Evolutionary conservation across 23 tunicate species (phyloP).

Genomic region (Phallusia fumigata): DNA sequence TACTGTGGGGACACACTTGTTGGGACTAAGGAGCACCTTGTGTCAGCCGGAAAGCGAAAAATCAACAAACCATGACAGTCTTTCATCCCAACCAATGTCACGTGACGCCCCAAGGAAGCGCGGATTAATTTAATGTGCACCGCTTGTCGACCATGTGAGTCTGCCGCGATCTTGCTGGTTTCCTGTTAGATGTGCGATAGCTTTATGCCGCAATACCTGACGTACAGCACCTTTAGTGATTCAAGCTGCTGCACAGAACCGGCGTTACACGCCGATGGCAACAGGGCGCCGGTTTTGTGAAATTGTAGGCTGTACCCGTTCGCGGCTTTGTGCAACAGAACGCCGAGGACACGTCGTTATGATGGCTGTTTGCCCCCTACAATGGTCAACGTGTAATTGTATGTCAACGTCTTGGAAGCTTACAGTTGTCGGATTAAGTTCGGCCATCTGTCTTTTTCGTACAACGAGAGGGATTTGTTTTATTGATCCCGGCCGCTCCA

Average conservation of each 20-base stretch:
- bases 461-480: background rate
- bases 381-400: conserved; percentile 9
- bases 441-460: conserved; percentile 3
- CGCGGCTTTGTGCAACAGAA: background rate
- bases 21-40: too few relatives aligned
- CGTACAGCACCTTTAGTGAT: background rate
- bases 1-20: too few relatives aligned
- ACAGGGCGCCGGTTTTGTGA: background rate
- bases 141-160: background rate
- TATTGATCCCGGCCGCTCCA: background rate
- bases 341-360: background rate
- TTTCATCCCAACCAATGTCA: too few relatives aligned
- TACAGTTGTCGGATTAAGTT: conserved; percentile 8
- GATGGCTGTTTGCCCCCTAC: background rate
- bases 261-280: background rate
- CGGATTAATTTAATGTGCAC: conserved; percentile 14
- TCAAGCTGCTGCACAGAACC: background rate
- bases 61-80: too few relatives aligned
- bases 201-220: background rate
- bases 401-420: background rate
- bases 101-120: background rate
- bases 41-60: too few relatives aligned
- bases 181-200: background rate
- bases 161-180: background rate
- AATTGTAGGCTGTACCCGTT: background rate